Conservation (phyloP, 2,888 invertebrate genomes). For the Elmis aenea region DNA sequence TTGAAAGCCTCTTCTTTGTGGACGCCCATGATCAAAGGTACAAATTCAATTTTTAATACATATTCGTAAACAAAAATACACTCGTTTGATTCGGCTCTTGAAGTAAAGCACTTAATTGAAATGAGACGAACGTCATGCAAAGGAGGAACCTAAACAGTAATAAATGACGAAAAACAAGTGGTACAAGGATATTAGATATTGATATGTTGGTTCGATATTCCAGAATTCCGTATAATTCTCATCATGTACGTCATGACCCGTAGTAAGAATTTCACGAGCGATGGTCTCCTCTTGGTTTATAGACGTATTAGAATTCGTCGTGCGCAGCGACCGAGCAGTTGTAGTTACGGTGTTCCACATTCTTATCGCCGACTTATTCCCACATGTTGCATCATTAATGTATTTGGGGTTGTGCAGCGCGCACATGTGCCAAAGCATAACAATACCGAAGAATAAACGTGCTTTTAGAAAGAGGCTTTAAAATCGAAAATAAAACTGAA, state of each 20-base stretch:
- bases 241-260: constrained; percentile 10
- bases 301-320: constrained; percentile 12
- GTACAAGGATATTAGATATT: constrained; percentile 12
- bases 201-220: constrained; percentile 21
- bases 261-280: constrained; percentile 13
- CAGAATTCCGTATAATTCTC: constrained; percentile 14
- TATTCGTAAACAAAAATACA: constrained; percentile 9
- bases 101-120: too few species aligned
- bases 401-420: constrained; percentile 16
- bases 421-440: constrained; percentile 21
- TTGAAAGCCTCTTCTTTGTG: too few species aligned
- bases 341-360: constrained; percentile 10
- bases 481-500: constrained; percentile 8
- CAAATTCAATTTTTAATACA: too few species aligned
- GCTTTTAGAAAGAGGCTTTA: constrained; percentile 6
- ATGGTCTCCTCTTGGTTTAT: constrained; percentile 9
- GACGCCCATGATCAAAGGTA: too few species aligned
- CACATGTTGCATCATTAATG: constrained; percentile 24
- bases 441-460: constrained; percentile 17
- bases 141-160: not conserved
- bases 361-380: constrained; percentile 15
- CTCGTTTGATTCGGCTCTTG: constrained; percentile 13
- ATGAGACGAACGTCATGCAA: too few species aligned
- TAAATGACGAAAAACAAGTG: constrained; percentile 2
- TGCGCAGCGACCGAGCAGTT: constrained; percentile 10